Evolutionary conservation across 37 sponge, comb jelly and placozoan species (phyloP).

Genomic region (Diacarnus erythraeanus): DNA sequence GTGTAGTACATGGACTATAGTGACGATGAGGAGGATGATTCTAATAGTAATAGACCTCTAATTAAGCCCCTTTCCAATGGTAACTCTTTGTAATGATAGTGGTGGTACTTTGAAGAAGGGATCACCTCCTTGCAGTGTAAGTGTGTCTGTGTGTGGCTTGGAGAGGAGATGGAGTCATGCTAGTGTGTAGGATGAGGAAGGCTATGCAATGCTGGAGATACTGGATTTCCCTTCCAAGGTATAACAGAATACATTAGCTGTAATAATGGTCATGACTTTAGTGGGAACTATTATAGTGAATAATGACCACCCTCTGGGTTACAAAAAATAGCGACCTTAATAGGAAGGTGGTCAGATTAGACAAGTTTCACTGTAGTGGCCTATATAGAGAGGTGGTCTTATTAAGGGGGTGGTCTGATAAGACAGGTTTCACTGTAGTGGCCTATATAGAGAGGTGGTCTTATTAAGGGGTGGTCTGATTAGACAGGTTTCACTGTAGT

Average conservation of each 20-base stretch:
- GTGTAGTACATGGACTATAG: slow-evolving; percentile 47
- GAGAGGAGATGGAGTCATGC: slow-evolving; percentile 7
- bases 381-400: too few species aligned
- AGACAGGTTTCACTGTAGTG: too few species aligned
- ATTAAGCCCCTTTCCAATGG: too few species aligned
- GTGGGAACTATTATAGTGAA: too few species aligned
- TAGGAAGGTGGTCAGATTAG: too few species aligned
- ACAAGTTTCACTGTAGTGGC: too few species aligned
- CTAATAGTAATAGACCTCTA: slow-evolving; percentile 5
- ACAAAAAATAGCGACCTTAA: too few species aligned
- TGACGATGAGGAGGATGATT: slow-evolving; percentile 37
- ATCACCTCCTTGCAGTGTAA: neutral
- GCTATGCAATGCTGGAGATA: slow-evolving; percentile 22
- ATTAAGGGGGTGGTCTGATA: too few species aligned
- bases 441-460: too few species aligned
- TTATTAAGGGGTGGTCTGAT: too few species aligned
- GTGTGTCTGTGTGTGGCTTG: neutral
- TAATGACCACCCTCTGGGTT: too few species aligned
- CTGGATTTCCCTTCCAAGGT: slow-evolving; percentile 53
- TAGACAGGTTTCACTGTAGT: too few species aligned
- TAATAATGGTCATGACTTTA: neutral
- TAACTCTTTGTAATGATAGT: neutral
- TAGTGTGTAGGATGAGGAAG: slow-evolving; percentile 26
- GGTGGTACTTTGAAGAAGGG: neutral
- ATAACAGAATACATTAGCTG: neutral